Evolutionary conservation across 2,888 invertebrate species (phyloP).

Genomic region (Ametastegia equiseti): DNA sequence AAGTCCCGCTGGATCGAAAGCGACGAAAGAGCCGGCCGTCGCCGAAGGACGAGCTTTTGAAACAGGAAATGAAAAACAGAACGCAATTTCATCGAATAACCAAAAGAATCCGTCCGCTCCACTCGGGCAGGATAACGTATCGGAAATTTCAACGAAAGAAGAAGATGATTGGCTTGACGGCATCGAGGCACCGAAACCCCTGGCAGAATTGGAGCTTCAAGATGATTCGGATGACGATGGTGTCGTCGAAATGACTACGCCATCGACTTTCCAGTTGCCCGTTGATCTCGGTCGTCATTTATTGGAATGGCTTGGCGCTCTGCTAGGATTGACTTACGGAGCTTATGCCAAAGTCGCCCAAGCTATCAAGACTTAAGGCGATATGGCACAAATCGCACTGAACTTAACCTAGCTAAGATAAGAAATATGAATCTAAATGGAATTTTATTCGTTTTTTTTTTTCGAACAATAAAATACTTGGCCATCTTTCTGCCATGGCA

Average conservation of each 20-base stretch:
- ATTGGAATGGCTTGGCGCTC: slow-evolving; percentile 65
- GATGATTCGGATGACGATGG: slow-evolving; percentile 53
- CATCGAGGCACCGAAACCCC: slow-evolving; percentile 56
- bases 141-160: neutral
- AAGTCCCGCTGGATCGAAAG: neutral
- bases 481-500: too few species aligned
- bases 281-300: slow-evolving; percentile 62
- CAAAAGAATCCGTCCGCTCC: neutral
- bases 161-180: slow-evolving; percentile 53
- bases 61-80: slow-evolving; percentile 22
- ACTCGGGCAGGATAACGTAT: neutral
- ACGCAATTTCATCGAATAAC: neutral
- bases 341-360: slow-evolving; percentile 60
- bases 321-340: slow-evolving; percentile 61
- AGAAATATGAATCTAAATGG: too few species aligned
- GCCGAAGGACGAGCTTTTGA: slow-evolving; percentile 10
- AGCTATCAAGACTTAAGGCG: slow-evolving; percentile 39
- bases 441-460: too few species aligned
- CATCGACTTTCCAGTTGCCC: slow-evolving; percentile 59
- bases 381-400: neutral
- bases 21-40: neutral
- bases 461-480: too few species aligned
- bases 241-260: slow-evolving; percentile 56
- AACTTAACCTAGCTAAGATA: too few species aligned
- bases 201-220: slow-evolving; percentile 57